A percentile compares a stretch with the other conserved stretches of the same genome.
Evolutionary conservation across 64 coral and sea anemone species (phyloP).

Genomic region (Astreopora myriophthalma): DNA sequence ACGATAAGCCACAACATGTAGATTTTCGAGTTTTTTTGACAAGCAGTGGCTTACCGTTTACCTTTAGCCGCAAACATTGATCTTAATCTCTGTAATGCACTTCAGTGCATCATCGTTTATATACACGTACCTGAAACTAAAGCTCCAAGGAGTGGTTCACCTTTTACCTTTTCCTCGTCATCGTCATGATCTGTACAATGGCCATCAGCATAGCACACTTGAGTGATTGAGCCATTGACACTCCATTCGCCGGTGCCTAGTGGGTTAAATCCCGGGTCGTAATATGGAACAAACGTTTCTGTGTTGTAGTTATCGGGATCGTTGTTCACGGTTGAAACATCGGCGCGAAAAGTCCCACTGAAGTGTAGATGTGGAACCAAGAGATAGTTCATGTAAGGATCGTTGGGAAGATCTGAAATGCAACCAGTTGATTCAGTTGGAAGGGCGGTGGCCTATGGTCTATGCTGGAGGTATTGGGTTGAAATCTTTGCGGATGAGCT

Average conservation of each 20-base stretch:
- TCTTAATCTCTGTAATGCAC: not conserved
- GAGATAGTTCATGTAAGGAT: slow-evolving; percentile 52
- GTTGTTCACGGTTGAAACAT: slow-evolving; percentile 53
- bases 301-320: slow-evolving; percentile 11
- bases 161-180: not conserved
- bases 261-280: slow-evolving; percentile 28
- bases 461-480: too few species aligned
- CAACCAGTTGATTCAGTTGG: not conserved
- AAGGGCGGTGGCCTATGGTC: too few species aligned
- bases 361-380: slow-evolving; percentile 52
- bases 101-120: not conserved
- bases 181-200: not conserved
- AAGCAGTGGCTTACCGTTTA: too few species aligned
- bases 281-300: not conserved
- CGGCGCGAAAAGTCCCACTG: slow-evolving; percentile 16
- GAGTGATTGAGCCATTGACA: not conserved
- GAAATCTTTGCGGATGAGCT: too few species aligned
- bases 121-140: not conserved
- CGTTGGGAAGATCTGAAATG: not conserved
- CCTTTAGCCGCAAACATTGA: too few species aligned
- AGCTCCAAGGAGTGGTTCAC: not conserved
- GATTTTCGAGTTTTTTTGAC: too few species aligned
- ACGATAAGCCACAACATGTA: too few species aligned
- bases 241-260: slow-evolving; percentile 50
- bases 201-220: slow-evolving; percentile 23